These are phyloP conservation scores for Gastracanthus pulcherrimus DNA, from an alignment of 2,888 invertebrate genomes.

Conservation along the genomic window DNA sequence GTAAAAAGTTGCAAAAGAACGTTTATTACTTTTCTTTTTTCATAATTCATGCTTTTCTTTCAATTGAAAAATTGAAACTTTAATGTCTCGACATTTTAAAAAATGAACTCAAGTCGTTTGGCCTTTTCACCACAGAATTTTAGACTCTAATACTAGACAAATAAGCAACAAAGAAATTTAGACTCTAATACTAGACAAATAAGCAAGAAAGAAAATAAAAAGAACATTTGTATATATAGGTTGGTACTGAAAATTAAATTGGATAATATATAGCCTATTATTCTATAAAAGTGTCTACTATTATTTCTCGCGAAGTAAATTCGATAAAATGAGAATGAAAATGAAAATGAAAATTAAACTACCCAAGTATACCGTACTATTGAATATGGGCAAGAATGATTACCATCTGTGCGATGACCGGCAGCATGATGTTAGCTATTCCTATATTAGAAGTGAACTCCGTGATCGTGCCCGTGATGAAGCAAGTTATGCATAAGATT, in stretches of 20 bases:
- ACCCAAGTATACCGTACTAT: conserved; percentile 17
- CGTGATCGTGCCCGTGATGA: conserved; percentile 78
- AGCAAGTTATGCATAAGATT: conserved; percentile 77
- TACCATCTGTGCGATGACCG: conserved; percentile 78
- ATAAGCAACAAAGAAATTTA: too few relatives aligned
- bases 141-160: too few relatives aligned
- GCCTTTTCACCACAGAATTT: too few relatives aligned
- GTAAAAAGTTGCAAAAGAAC: too few relatives aligned
- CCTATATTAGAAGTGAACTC: conserved; percentile 81
- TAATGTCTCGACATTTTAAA: too few relatives aligned
- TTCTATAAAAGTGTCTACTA: neutral
- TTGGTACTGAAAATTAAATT: neutral
- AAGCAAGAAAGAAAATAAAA: neutral
- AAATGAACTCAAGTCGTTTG: too few relatives aligned
- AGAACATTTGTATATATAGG: neutral
- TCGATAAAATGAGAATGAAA: neutral
- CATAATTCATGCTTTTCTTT: too few relatives aligned
- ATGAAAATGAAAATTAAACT: too few relatives aligned
- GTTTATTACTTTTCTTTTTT: too few relatives aligned
- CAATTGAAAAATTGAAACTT: too few relatives aligned
- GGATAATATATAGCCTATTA: neutral
- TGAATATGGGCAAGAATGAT: conserved; percentile 39
- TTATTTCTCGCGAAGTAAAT: neutral
- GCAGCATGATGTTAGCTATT: conserved; percentile 79
- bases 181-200: neutral